Evolutionary conservation across 2,113 vertebrate genomes (phyloP), one percentile per base, ranked within the genome.

Genomic region (Regulus satrapa): DNA sequence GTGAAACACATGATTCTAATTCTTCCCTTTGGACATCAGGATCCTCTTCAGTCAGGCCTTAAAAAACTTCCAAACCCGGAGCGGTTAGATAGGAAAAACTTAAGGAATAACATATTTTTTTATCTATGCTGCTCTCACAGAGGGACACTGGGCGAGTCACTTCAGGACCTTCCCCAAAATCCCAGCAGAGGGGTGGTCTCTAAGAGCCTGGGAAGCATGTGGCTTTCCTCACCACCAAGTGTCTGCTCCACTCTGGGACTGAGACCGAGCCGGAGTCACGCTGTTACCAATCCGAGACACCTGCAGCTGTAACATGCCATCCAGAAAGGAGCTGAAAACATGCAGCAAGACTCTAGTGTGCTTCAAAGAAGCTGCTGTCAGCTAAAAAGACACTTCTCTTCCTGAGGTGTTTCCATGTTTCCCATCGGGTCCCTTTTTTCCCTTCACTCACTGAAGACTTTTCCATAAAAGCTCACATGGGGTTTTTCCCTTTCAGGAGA

Each of bases 361-460:
- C 83, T 95, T 91, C 83, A 88, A 77, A 96, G 61, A 45, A 55
- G 55, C 63, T 91, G 61, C 91, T 59, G 28, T 55, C 83, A 81
- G 43, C 64, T 89, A 56, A 80, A 92, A 56, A 67, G 56, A 38
- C 61, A 48, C 25, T 51, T 58, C 51, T 88, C 20, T 55, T 95
- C 82, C 75, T 48, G 36, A 9, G 52, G 48, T 49, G 41, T 68
- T 85, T 71, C 64, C 52, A 59, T 8, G 28, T 40, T 58, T 89
- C 75, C 76, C 21, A 26, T 71, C 55, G 43, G 61, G 79, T 38
- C 59, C 38, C 38, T 41, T 72, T 38, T 14, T 17, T 5, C 24
- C 46, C 73, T 81, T 75, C 63, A 45, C 61, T 71, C 62, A 45
- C 66, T 68, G 56, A 91, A 84, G 76, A 14, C 29, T 85, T 31